These are phyloP conservation scores for Drosophila repleta DNA, from an alignment of 1,140 invertebrate species.

Conservation along the genomic window DNA sequence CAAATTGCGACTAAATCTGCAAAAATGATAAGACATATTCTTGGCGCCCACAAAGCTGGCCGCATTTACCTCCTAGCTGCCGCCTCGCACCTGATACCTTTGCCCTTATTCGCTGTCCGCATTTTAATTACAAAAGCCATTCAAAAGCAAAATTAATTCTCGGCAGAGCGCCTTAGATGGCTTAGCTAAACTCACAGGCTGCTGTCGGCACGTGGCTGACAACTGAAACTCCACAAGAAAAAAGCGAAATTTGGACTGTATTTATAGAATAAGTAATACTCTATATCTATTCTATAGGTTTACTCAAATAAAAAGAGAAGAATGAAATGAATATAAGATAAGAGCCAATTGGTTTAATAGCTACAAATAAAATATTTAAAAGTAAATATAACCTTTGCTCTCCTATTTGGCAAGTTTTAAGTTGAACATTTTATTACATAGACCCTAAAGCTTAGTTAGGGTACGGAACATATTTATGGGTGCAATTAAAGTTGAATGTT, in stretches of 20 bases:
- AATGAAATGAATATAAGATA: too few species aligned
- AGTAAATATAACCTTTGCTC: not conserved
- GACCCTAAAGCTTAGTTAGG: not conserved
- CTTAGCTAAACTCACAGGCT: slow-evolving; percentile 42
- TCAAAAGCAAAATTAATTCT: slow-evolving; percentile 66
- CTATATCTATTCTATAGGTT: too few species aligned
- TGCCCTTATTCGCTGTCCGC: slow-evolving; percentile 28
- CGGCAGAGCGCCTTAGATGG: slow-evolving; percentile 24
- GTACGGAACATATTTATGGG: slow-evolving; percentile 57
- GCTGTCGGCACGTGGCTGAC: slow-evolving; percentile 64
- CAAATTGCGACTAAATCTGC: slow-evolving; percentile 34
- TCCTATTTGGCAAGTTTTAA: not conserved
- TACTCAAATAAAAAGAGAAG: too few species aligned
- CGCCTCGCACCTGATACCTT: slow-evolving; percentile 1
- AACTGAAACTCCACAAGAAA: slow-evolving; percentile 42
- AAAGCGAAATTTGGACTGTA: not conserved
- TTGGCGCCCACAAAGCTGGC: not conserved
- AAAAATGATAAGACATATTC: slow-evolving; percentile 2
- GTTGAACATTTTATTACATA: not conserved
- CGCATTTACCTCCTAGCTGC: not conserved
- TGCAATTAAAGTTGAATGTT: slow-evolving; percentile 70
- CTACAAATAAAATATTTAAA: not conserved
- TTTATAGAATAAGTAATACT: slow-evolving; percentile 5
- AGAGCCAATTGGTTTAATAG: too few species aligned
- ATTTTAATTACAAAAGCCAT: slow-evolving; percentile 71